Percentiles rank a stretch among this genome's conserved stretches.
phyloP scores from a whole-genome alignment of 2,797 vertebrate species.

The Catamblyrhynchus diadema region DNA sequence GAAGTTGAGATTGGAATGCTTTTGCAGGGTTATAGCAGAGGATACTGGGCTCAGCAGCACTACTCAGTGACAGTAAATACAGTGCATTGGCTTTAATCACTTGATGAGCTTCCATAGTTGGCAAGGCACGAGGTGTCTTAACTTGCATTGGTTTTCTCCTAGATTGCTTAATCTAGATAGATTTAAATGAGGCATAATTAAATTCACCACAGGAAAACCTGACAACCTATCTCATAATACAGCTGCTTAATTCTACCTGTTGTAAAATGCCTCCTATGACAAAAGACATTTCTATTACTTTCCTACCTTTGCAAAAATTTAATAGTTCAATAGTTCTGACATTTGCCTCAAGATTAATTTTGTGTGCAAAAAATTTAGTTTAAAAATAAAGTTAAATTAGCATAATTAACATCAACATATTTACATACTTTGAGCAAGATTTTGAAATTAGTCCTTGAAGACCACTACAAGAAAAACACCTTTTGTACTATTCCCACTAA shows the following conservation, averaged over 20 bases:
- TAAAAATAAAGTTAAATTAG: not conserved
- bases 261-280: not conserved
- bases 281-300: not conserved
- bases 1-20: slow-evolving; percentile 91
- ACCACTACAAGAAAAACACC: not conserved
- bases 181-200: not conserved
- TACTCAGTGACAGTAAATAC: slow-evolving; percentile 95
- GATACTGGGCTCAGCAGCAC: slow-evolving; percentile 93
- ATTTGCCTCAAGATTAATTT: not conserved
- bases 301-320: not conserved
- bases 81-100: slow-evolving; percentile 97
- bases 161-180: slow-evolving; percentile 91
- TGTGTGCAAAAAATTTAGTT: not conserved
- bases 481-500: not conserved
- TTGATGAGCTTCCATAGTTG: slow-evolving; percentile 98
- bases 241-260: not conserved
- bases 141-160: slow-evolving; percentile 96
- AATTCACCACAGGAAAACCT: not conserved
- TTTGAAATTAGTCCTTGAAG: not conserved
- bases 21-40: slow-evolving; percentile 93
- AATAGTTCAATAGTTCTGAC: not conserved
- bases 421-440: not conserved
- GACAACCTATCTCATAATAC: not conserved
- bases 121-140: slow-evolving; percentile 94
- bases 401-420: not conserved